These are phyloP conservation scores for Cheirogaleus medius DNA, from an alignment of 2,113 vertebrate species.

Conservation along the genomic window DNA sequence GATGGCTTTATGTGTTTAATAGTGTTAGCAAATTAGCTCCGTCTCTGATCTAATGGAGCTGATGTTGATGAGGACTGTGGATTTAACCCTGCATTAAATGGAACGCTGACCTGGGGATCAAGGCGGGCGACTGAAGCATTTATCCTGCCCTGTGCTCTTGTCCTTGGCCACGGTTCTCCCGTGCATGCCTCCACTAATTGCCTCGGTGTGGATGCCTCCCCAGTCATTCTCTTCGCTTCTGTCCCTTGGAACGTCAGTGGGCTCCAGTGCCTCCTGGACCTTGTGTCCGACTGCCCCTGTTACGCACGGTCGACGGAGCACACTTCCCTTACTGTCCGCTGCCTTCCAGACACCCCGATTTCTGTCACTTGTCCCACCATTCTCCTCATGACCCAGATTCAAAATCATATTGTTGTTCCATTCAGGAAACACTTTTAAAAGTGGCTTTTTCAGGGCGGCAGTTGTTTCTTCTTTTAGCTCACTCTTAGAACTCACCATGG, in stretches of 20 bases:
- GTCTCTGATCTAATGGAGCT: slow-evolving; percentile 70
- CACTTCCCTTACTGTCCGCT: neutral
- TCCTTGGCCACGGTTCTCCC: neutral
- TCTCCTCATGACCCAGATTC: neutral
- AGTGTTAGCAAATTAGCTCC: slow-evolving; percentile 75
- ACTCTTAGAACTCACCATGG: neutral
- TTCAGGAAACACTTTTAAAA: neutral
- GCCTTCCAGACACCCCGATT: neutral
- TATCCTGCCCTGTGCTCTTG: neutral
- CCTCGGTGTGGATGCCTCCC: neutral
- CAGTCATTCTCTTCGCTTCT: neutral
- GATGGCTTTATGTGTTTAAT: slow-evolving; percentile 80
- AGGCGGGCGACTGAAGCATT: neutral
- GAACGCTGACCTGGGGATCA: neutral
- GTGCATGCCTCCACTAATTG: neutral
- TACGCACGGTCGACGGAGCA: accelerated
- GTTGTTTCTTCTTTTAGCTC: neutral
- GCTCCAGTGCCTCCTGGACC: accelerated
- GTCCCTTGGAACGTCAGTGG: neutral
- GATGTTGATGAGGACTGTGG: slow-evolving; percentile 44
- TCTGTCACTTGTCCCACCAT: neutral
- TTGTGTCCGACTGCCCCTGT: no score
- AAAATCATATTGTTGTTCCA: neutral
- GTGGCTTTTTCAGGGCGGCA: neutral
- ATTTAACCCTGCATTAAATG: slow-evolving; percentile 40